phyloP scores from a whole-genome alignment of 2,113 vertebrate species.

The Hippocampus abdominalis region DNA sequence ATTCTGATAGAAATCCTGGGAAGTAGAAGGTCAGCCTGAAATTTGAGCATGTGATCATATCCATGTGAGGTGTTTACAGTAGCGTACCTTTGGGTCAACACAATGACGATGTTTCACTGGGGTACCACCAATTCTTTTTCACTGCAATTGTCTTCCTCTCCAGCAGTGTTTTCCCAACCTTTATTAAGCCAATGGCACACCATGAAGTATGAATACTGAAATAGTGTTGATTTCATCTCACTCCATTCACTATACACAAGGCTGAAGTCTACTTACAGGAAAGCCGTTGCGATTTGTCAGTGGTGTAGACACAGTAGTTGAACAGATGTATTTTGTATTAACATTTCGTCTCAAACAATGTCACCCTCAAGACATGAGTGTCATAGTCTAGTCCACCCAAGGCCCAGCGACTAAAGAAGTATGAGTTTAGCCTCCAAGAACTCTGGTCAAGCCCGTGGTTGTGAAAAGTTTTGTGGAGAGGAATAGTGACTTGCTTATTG shows the following conservation, averaged over 20 bases:
- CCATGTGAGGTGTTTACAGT: slow-evolving; percentile 20
- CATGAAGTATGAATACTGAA: background rate
- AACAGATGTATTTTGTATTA: background rate
- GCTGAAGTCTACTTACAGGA: slow-evolving; percentile 8
- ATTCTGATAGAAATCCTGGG: slow-evolving; percentile 42
- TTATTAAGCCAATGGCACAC: background rate
- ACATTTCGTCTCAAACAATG: slow-evolving; percentile 16
- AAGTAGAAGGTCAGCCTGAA: slow-evolving; percentile 24
- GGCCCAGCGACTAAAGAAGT: slow-evolving; percentile 62
- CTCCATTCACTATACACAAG: background rate
- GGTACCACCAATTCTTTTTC: slow-evolving; percentile 13
- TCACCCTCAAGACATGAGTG: slow-evolving; percentile 43
- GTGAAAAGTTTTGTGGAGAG: slow-evolving; percentile 50
- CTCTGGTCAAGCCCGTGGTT: slow-evolving; percentile 59
- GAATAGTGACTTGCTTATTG: slow-evolving; percentile 54
- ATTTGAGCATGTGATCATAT: slow-evolving; percentile 39
- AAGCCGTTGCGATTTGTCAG: background rate
- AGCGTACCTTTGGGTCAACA: slow-evolving; percentile 22
- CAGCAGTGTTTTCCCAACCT: background rate
- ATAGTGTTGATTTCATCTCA: background rate
- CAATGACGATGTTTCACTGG: slow-evolving; percentile 27
- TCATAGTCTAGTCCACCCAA: slow-evolving; percentile 32
- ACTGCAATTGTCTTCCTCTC: slow-evolving; percentile 6
- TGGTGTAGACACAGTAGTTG: background rate
- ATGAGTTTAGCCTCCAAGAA: slow-evolving; percentile 65